These are phyloP conservation scores for Etheostoma spectabile DNA, from an alignment of 2,113 vertebrate species.

Conservation along the genomic window DNA sequence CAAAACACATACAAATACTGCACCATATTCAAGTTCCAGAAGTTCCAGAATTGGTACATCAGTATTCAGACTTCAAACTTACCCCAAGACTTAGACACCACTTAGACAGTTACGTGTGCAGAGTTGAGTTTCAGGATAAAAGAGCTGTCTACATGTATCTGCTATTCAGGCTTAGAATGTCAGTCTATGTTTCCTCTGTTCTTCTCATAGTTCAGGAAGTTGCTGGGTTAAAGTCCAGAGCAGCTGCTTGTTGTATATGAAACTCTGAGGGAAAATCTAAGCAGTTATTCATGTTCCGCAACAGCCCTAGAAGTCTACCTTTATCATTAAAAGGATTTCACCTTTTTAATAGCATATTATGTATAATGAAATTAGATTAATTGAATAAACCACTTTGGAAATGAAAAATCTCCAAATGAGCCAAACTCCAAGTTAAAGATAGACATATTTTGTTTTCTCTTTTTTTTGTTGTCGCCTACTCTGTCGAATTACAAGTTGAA, in stretches of 20 bases:
- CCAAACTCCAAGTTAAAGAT: background rate
- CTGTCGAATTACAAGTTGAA: no score
- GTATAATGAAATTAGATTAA: background rate
- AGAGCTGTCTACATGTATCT: background rate
- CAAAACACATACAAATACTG: background rate
- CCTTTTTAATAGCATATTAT: slow-evolving; percentile 15
- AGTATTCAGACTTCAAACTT: background rate
- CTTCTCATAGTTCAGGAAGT: background rate
- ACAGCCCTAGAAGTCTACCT: background rate
- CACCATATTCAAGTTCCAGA: background rate
- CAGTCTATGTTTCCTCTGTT: background rate
- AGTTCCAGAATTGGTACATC: background rate
- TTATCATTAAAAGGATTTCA: background rate
- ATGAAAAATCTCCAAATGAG: background rate
- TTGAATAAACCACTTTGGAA: slow-evolving; percentile 8
- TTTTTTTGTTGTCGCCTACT: no score
- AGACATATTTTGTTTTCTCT: no score
- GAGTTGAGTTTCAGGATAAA: background rate
- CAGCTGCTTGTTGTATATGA: background rate
- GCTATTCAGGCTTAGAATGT: background rate
- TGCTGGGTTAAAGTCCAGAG: background rate
- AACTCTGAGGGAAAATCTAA: background rate
- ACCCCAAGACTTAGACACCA: background rate
- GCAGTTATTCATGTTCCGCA: background rate
- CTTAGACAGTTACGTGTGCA: background rate